Evolutionary conservation across 2,113 vertebrate genomes (phyloP).

Genomic region (Psilopsiagon aurifrons): DNA sequence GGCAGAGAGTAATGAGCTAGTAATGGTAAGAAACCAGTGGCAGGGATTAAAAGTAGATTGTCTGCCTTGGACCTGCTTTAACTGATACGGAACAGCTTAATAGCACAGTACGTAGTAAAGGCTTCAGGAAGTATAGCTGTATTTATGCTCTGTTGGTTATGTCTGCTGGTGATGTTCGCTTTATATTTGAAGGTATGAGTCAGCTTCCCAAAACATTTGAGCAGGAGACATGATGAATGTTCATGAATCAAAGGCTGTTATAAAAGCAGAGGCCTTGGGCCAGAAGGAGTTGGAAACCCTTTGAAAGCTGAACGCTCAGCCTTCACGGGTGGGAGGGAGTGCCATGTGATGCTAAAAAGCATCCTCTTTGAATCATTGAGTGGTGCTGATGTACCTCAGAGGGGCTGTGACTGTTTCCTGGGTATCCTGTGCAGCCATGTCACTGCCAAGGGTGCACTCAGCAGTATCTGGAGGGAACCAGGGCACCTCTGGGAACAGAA

Average conservation of each 20-base stretch:
- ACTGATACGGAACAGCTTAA: background rate
- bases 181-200: background rate
- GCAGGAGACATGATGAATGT: background rate
- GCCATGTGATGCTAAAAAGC: background rate
- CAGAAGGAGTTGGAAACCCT: background rate
- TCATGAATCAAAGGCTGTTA: background rate
- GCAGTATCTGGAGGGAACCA: background rate
- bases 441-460: background rate
- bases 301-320: background rate
- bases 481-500: background rate
- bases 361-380: background rate
- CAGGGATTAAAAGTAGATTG: background rate
- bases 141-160: background rate
- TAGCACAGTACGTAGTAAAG: background rate
- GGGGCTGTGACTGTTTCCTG: background rate
- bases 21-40: background rate
- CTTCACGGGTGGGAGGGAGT: background rate
- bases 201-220: constrained; percentile 20
- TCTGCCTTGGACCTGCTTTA: background rate
- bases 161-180: background rate
- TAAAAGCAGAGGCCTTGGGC: constrained; percentile 5
- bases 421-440: background rate
- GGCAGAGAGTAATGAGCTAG: background rate
- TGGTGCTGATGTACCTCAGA: background rate
- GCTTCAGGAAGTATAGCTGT: background rate